phyloP scores from a whole-genome alignment of 1,140 invertebrate species.

The Leptinotarsa defecta region DNA sequence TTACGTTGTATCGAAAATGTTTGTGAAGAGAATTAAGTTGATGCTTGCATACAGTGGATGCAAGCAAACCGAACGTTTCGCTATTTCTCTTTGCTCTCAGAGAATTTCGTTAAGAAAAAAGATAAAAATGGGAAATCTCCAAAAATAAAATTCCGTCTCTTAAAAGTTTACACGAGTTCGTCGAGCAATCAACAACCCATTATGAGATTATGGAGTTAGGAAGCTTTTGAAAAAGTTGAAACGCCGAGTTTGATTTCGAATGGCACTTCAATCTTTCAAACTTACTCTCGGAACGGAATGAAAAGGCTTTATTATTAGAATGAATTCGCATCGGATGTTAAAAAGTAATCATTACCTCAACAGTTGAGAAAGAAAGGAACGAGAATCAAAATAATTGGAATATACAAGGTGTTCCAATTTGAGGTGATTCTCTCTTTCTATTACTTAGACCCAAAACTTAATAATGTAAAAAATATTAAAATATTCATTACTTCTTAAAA shows the following conservation, averaged over 20 bases:
- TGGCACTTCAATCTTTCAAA: background rate
- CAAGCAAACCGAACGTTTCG: background rate
- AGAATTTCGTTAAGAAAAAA: background rate
- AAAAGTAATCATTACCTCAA: too few relatives aligned
- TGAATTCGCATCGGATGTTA: background rate
- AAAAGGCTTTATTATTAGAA: background rate
- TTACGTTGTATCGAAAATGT: constrained; percentile 18
- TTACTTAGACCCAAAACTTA: too few relatives aligned
- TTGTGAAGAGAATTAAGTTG: constrained; percentile 6
- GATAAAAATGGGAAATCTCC: background rate
- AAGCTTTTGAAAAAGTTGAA: background rate
- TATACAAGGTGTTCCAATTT: too few relatives aligned
- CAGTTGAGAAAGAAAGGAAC: too few relatives aligned
- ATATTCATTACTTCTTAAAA: too few relatives aligned
- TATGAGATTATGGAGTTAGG: background rate
- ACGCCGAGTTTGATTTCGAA: background rate
- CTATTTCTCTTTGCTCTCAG: background rate
- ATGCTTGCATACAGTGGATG: background rate
- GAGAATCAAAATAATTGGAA: too few relatives aligned
- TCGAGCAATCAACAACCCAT: background rate
- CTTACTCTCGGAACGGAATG: background rate
- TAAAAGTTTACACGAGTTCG: background rate
- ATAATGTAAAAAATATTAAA: too few relatives aligned
- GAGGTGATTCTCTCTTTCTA: too few relatives aligned
- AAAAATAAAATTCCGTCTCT: background rate